A percentile compares a stretch with the other conserved stretches of the same genome.
Conservation (phyloP, 1,140 invertebrate genomes). For the Varroa destructor region DNA sequence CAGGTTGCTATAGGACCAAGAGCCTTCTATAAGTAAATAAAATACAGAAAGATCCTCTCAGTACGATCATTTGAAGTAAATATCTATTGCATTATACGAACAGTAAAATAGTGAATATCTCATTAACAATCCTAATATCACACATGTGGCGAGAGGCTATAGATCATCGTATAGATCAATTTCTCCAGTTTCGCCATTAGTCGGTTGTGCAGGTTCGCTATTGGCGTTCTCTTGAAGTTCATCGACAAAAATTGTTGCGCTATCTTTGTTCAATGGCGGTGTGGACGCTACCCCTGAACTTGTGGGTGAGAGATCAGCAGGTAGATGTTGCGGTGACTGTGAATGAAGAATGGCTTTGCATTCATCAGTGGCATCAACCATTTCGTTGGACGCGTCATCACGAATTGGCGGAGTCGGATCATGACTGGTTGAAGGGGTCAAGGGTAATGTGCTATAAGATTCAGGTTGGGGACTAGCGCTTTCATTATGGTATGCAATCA, state of each 20-base stretch:
- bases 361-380: background rate
- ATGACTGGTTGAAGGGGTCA: background rate
- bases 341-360: background rate
- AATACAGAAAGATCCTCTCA: too few relatives aligned
- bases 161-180: slow-evolving; percentile 26
- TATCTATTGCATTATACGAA: too few relatives aligned
- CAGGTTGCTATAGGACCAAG: too few relatives aligned
- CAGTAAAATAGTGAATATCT: too few relatives aligned
- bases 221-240: slow-evolving; percentile 5
- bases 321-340: background rate
- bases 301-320: background rate
- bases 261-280: background rate
- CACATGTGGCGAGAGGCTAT: background rate
- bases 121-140: too few relatives aligned
- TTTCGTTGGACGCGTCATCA: background rate
- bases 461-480: background rate
- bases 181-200: background rate
- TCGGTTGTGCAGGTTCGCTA: background rate
- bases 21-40: too few relatives aligned
- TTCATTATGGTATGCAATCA: background rate
- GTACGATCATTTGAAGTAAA: too few relatives aligned
- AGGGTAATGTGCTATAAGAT: background rate
- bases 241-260: background rate
- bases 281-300: background rate
- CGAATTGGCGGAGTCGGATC: background rate